A percentile compares a stretch with the other conserved stretches of the same genome.
phyloP scores from a whole-genome alignment of 2,113 vertebrate species.

The Nannobrachium achirus region DNA sequence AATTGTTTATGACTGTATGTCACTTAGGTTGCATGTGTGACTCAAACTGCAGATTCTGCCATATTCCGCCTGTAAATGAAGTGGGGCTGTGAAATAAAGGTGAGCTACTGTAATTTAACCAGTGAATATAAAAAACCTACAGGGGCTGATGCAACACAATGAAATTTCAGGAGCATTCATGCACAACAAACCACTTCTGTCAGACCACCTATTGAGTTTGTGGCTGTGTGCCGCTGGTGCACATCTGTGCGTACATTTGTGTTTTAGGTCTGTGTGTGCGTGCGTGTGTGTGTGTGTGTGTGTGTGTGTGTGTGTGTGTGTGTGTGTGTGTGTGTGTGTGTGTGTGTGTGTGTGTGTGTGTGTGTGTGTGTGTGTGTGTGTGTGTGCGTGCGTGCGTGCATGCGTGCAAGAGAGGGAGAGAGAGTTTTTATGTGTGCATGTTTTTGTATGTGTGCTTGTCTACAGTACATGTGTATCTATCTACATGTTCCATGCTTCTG shows the following conservation, averaged over 20 bases:
- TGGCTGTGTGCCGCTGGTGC: slow-evolving; percentile 26
- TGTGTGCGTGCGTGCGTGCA: slow-evolving; percentile 48
- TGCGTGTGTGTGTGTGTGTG: slow-evolving; percentile 10
- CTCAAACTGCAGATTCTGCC: slow-evolving; percentile 44
- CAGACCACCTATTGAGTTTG: slow-evolving; percentile 69
- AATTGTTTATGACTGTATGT: slow-evolving; percentile 10
- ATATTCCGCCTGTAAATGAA: slow-evolving; percentile 46
- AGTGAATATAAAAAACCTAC: slow-evolving; percentile 31
- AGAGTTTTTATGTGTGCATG: slow-evolving; percentile 28
- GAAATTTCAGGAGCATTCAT: slow-evolving; percentile 74
- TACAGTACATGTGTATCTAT: slow-evolving; percentile 17
- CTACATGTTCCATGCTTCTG: not conserved
- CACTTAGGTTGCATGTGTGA: slow-evolving; percentile 36
- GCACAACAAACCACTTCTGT: slow-evolving; percentile 75
- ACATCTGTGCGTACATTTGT: slow-evolving; percentile 10
- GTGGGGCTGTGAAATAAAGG: slow-evolving; percentile 58
- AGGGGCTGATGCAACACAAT: slow-evolving; percentile 72
- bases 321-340: slow-evolving; percentile 53
- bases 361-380: slow-evolving; percentile 46
- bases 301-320: slow-evolving; percentile 17
- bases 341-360: slow-evolving; percentile 44
- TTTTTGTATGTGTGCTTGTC: slow-evolving; percentile 52
- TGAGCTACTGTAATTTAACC: slow-evolving; percentile 61
- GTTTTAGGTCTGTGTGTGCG: slow-evolving; percentile 32
- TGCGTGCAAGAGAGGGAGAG: too few relatives aligned